These are phyloP conservation scores for Archips crataeganus DNA, from an alignment of 2,888 invertebrate species.

Conservation along the genomic window DNA sequence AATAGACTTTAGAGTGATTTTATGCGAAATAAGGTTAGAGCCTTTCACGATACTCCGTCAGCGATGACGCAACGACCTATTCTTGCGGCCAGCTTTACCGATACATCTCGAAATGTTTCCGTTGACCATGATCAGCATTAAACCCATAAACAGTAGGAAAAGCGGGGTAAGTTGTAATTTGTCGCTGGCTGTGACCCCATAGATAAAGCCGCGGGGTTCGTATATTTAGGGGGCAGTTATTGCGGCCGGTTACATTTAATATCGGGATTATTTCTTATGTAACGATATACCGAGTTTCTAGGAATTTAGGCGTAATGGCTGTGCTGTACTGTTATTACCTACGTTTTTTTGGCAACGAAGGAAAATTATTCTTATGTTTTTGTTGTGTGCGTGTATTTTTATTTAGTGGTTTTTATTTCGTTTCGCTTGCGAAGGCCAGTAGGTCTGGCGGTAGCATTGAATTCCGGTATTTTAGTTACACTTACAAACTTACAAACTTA, in stretches of 20 bases:
- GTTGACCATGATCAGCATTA: conserved; percentile 21
- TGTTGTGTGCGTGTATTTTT: not conserved
- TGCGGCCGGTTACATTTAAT: conserved; percentile 39
- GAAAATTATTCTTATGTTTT: not conserved
- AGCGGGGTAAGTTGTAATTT: conserved; percentile 25
- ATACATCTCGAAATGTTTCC: not conserved
- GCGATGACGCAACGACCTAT: not conserved
- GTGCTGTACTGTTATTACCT: not conserved
- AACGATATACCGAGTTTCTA: conserved; percentile 7
- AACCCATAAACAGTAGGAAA: conserved; percentile 7
- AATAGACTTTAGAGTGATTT: too few relatives aligned
- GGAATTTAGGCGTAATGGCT: conserved; percentile 7
- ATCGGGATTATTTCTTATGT: conserved; percentile 38
- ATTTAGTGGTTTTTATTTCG: not conserved
- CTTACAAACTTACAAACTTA: too few relatives aligned
- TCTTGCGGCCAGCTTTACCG: too few relatives aligned
- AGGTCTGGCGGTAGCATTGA: too few relatives aligned
- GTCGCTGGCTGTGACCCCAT: conserved; percentile 47
- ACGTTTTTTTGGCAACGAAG: not conserved
- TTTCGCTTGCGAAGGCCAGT: too few relatives aligned
- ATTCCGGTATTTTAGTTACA: too few relatives aligned
- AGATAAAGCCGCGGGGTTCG: conserved; percentile 49
- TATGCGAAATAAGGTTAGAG: too few relatives aligned
- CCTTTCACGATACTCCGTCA: too few relatives aligned
- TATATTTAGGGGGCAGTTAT: conserved; percentile 46